Evolutionary conservation across 1,140 invertebrate genomes (phyloP), one percentile per base, ranked within the genome.

Genomic region (Lordiphosa collinella): DNA sequence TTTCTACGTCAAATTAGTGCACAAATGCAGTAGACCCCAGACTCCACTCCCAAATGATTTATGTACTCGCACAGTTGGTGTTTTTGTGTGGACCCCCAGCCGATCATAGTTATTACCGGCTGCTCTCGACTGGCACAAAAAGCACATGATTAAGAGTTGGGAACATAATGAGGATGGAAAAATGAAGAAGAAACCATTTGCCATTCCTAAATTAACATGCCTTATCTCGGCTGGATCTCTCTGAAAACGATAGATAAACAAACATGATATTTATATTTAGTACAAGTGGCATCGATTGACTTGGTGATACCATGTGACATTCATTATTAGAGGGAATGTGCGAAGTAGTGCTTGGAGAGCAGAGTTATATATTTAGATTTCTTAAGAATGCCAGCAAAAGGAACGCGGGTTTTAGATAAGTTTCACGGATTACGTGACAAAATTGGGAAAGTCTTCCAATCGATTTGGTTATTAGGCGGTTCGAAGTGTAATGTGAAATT

Each of bases 1-100:
- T 75, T 75, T 80, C 59, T 4, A 62, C 50, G 68, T 79, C 74
- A 78, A 79, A 78, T 78, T 79, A 78, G 69, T 59, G 50, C 36
- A 63, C 63, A 63, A 53, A 64, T 49, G 60, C 36, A 48, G 47
- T 69, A 32, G 44, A 48, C 46, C 12, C 10, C 46, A 47, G 22
- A 25, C 68, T 53, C 57, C 58, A 44, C 44, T 49, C 35, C 48
- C 35, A 38, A 61, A 73, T 78, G 74, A 78, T 78, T 79, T 79
- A 78, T 78, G 63, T 64, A 50, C 22, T 25, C 22, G 22, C 22
- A 25, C 22, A 25, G 22, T 25, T 25, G 22, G 22, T 25, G 22
- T 25, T 25, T 25, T 25, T 25, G 22, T 25, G 6, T 7, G 6
- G 22, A 25, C 22, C 22, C 22, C 11, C 10, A 38, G 37, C 29